Base-by-base conservation (phyloP, 92 coral and sea anemone species). In the Phenganax stokvisi region DNA sequence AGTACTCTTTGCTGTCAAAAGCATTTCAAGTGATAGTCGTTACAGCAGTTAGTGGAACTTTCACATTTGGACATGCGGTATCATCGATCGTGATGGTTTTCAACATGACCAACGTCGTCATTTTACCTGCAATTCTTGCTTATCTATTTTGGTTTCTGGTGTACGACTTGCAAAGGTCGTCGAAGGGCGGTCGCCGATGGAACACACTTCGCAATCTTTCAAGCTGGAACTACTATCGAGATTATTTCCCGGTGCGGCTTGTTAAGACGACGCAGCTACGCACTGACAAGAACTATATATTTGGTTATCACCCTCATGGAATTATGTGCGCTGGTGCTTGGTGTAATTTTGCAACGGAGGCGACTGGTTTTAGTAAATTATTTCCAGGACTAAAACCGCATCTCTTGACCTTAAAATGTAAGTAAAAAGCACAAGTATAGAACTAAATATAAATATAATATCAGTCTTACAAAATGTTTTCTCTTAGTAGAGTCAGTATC, bases 291-390 rank as follows among this genome's bases (percentile, higher is more conserved):
- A 94, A 94, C 87, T 94, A 94, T 75, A 88, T 94, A 44, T 82
- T 94, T 16, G 98, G 98, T 29, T 94, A 94, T 81, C 98, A 94
- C 74, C 98, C 98, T 0, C 98, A 94, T 76, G 98, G 98, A 2
- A 94, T 94, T 5, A 94, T 94, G 98, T 92, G 98, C 54, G 89
- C 90, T 54, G 98, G 98, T 3, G 98, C 98, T 31, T 94, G 93
- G 91, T 80, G 90, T 79, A 94, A 94, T 83, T 94, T 94, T 65
- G 94, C 87, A 17, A 94, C 98, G 1, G 98, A 94, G 70, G 98
- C 98, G 0, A 94, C 97, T 10, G 91, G 92, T 12, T 94, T 92
- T 68, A 87, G 92, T 64, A 82, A 81, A 55, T 80, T 92, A 47
- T 94, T 94, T 84, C 98, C 97, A 7, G 97, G 98, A 57, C 89